Percentiles rank a stretch among this genome's conserved stretches.
Conservation (phyloP, 1,140 invertebrate species). For the Drosophila pseudoananassae region DNA sequence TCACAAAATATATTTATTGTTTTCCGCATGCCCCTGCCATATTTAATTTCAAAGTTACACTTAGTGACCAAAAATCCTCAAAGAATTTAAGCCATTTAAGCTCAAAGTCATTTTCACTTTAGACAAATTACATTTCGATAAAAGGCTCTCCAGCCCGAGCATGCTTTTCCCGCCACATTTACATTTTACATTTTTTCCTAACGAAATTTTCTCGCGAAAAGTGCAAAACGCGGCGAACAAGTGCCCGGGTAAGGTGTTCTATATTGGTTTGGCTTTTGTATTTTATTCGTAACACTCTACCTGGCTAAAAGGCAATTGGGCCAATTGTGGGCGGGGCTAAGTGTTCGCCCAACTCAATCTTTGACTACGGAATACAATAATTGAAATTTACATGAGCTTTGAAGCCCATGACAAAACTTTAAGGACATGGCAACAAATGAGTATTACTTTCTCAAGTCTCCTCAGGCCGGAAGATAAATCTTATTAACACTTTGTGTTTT, state of each 20-base stretch:
- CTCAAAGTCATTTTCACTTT: constrained; percentile 64
- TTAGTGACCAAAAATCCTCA: constrained; percentile 27
- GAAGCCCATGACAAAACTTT: constrained; percentile 10
- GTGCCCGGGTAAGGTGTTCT: constrained; percentile 4
- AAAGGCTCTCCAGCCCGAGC: constrained; percentile 46
- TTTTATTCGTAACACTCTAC: constrained; percentile 42
- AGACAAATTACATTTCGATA: constrained; percentile 68
- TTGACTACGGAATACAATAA: constrained; percentile 32
- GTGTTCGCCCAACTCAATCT: constrained; percentile 22
- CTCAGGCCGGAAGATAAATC: neutral
- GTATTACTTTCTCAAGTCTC: constrained; percentile 3
- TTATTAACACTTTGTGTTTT: constrained; percentile 2
- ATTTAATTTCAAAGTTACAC: constrained; percentile 23
- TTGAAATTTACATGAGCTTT: constrained; percentile 50
- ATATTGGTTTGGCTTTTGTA: constrained; percentile 26
- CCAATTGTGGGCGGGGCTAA: constrained; percentile 16
- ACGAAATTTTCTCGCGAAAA: constrained; percentile 48
- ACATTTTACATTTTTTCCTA: constrained; percentile 41
- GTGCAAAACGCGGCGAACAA: constrained; percentile 30
- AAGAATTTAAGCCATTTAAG: constrained; percentile 42
- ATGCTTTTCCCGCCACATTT: constrained; percentile 38
- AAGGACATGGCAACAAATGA: constrained; percentile 19
- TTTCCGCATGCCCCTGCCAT: constrained; percentile 1
- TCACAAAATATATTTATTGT: constrained; percentile 26
- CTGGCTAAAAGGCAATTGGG: constrained; percentile 19